phyloP scores from a whole-genome alignment of 2,797 vertebrate species.

The Novumbra hubbsi region DNA sequence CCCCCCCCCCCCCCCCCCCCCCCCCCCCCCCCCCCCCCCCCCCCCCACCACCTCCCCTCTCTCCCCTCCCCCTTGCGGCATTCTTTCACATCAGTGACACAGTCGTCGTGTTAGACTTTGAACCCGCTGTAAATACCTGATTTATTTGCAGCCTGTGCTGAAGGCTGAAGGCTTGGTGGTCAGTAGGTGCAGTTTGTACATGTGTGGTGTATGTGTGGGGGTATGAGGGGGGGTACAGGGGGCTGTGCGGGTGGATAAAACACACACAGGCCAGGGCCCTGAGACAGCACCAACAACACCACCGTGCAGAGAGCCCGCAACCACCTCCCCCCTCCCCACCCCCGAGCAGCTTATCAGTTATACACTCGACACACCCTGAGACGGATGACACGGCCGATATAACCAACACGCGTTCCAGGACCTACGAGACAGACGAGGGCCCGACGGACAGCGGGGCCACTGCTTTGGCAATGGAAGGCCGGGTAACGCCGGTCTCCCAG shows the following conservation, averaged over 20 bases:
- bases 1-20: conserved; percentile 68
- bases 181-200: conserved; percentile 25
- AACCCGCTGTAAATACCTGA: conserved; percentile 74
- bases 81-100: conserved; percentile 73
- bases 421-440: background rate
- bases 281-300: background rate
- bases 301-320: background rate
- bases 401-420: background rate
- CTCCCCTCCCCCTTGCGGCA: conserved; percentile 56
- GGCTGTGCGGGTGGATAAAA: conserved; percentile 2
- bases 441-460: background rate
- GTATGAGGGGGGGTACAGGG: background rate
- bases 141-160: conserved; percentile 66
- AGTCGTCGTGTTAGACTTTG: conserved; percentile 68
- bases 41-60: conserved; percentile 40
- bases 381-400: background rate
- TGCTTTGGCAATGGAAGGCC: background rate
- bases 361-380: conserved; percentile 5
- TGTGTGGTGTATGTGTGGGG: conserved; percentile 14
- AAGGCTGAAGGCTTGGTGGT: conserved; percentile 39
- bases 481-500: background rate
- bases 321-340: no score
- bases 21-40: conserved; percentile 40
- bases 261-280: background rate
- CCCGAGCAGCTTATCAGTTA: background rate